These are phyloP conservation scores for Uropsilus gracilis DNA, from an alignment of 2,113 vertebrate genomes.

Conservation along the genomic window DNA sequence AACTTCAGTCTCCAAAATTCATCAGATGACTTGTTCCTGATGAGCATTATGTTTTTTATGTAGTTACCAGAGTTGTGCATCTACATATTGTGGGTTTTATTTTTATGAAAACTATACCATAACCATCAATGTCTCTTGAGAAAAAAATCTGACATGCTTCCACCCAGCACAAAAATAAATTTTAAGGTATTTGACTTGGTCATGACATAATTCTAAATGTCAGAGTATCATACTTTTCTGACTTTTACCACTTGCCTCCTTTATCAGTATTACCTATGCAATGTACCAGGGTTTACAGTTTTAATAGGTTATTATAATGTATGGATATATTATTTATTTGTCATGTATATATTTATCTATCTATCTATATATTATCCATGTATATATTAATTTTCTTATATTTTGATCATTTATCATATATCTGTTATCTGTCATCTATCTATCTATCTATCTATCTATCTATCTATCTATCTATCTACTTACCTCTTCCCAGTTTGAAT, in stretches of 20 bases:
- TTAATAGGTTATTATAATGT: neutral
- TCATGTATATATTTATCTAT: no score
- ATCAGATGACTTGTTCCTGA: no score
- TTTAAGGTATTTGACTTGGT: neutral
- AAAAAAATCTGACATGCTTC: neutral
- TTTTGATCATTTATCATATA: no score
- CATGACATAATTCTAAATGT: neutral
- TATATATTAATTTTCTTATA: no score
- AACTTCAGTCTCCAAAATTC: neutral
- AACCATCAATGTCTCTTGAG: neutral
- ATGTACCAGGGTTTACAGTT: neutral
- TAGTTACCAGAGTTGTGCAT: neutral
- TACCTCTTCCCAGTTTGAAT: neutral
- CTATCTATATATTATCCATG: no score
- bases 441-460: no score
- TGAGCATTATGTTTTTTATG: neutral
- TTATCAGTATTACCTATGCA: neutral
- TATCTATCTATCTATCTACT: no score
- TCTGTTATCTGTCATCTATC: no score
- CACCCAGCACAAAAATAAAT: neutral
- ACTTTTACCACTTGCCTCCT: neutral
- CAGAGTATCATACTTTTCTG: neutral
- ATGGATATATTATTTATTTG: no score
- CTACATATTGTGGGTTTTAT: neutral
- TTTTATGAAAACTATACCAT: neutral